Evolutionary conservation across 2,888 invertebrate genomes (phyloP), one percentile per base, ranked within the genome.

Genomic region (Polymixis flavicincta): DNA sequence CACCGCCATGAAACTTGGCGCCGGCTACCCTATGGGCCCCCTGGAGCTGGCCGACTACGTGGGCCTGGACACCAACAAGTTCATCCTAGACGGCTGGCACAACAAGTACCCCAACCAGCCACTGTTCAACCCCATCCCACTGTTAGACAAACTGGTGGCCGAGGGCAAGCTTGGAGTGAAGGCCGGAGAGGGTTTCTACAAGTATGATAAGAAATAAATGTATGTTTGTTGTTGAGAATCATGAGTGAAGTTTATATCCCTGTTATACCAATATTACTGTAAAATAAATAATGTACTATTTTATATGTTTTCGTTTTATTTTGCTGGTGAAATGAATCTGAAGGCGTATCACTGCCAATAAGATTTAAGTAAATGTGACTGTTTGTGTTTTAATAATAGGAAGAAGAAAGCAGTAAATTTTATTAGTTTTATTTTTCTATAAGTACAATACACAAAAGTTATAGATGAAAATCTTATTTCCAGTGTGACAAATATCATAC

Each of bases 21-120:
- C 98, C 7, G 98, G 98, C 0, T 97, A 98, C 94, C 99, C 99
- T 0, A 99, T 99, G 99, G 99, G 99, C 0, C 99, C 99, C 0
- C 97, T 99, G 87, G 98, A 99, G 92, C 93, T 99, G 57, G 96
- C 97, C 0, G 99, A 99, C 95, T 98, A 98, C 93, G 98, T 98
- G 1, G 99, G 99, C 0, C 96, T 98, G 4, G 99, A 99, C 92
- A 98, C 98, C 0, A 97, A 97, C 82, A 97, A 97, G 89, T 98
- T 97, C 86, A 98, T 98, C 77, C 90, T 98, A n/a, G 97, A 98
- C 87, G 98, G 98, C 19, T 98, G 98, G 98, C 97, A 97, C 86
- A 96, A 98, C 88, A 97, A 97, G 90, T 87, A 87, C 75, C 87
- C 87, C 0, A 59, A 85, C 52, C 86, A 88, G 69, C 86, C 74